phyloP scores from a whole-genome alignment of 2,888 invertebrate genomes.

The Microplitis deprimator region DNA sequence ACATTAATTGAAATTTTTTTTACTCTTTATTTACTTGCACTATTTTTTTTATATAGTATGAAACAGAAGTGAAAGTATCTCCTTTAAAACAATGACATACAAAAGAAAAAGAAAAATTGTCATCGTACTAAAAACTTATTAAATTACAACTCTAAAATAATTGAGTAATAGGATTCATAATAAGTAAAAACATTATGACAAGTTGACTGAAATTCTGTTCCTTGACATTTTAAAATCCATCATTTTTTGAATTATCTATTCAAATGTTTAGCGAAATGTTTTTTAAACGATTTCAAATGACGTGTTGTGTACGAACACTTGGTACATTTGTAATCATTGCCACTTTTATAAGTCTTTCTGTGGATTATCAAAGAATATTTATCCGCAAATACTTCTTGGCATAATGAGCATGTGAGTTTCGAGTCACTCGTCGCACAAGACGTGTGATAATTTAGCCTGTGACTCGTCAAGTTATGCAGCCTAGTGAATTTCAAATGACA shows the following conservation, averaged over 20 bases:
- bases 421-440: neutral
- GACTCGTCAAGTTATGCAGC: neutral
- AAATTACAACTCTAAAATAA: no score
- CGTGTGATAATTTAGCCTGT: neutral
- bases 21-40: no score
- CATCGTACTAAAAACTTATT: no score
- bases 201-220: no score
- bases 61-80: no score
- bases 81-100: no score
- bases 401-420: neutral
- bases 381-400: neutral
- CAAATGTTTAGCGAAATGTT: neutral
- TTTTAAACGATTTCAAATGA: accelerated
- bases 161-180: no score
- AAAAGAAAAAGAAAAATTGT: no score
- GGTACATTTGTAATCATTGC: neutral
- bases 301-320: neutral
- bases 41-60: no score
- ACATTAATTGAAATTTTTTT: no score
- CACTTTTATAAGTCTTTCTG: neutral
- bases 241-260: neutral
- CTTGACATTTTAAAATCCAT: neutral
- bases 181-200: no score
- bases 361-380: neutral
- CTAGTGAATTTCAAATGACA: neutral